A percentile compares a stretch with the other conserved stretches of the same genome.
These are phyloP conservation scores for Danio rerio DNA, from an alignment of 2,113 vertebrate genomes.

Conservation along the genomic window DNA sequence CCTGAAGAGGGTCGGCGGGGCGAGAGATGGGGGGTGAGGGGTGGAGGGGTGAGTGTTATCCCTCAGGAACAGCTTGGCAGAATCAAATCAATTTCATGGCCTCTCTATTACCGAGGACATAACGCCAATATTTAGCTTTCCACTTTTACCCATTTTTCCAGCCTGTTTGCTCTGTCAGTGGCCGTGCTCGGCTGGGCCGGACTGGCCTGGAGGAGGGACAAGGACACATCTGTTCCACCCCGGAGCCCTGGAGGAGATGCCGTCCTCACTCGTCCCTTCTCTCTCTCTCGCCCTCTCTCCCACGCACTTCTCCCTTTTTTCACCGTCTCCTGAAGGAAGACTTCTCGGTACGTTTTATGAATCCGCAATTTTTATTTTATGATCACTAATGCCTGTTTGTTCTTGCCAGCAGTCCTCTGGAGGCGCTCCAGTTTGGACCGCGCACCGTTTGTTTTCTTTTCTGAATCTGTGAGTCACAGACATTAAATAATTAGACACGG, in stretches of 20 bases:
- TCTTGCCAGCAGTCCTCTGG: constrained; percentile 27
- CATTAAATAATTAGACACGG: constrained; percentile 40
- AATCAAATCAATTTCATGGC: constrained; percentile 78
- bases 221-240: constrained; percentile 65
- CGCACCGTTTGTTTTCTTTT: constrained; percentile 9
- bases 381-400: constrained; percentile 17
- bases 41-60: constrained; percentile 55
- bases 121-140: constrained; percentile 68
- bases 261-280: neutral
- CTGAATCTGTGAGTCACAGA: constrained; percentile 32
- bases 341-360: neutral
- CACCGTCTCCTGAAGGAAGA: neutral
- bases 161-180: constrained; percentile 66
- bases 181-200: constrained; percentile 59
- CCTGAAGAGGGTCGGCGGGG: constrained; percentile 56
- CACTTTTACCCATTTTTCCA: constrained; percentile 72
- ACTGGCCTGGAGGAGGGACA: constrained; percentile 54
- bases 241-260: constrained; percentile 53
- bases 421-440: constrained; percentile 28
- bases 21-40: constrained; percentile 28
- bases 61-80: constrained; percentile 72
- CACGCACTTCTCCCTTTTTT: neutral
- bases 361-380: constrained; percentile 13
- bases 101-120: constrained; percentile 69
- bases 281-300: constrained; percentile 5